These are phyloP conservation scores for Octodon degus DNA, from an alignment of 2,113 vertebrate species.

Conservation along the genomic window DNA sequence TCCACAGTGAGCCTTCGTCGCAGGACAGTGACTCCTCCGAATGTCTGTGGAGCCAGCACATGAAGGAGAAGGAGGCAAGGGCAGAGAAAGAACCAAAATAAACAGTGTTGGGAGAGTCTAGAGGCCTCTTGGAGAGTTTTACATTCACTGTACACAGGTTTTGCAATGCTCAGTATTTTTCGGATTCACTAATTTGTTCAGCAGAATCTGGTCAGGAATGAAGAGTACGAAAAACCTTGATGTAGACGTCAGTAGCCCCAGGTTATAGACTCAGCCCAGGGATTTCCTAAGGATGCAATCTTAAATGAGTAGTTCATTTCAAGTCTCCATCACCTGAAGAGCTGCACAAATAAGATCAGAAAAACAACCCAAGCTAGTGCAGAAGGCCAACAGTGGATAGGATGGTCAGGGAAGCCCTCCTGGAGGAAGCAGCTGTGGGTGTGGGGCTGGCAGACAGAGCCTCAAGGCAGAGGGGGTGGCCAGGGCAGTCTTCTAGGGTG, in stretches of 20 bases:
- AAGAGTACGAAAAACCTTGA: not conserved
- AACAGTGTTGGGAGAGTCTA: not conserved
- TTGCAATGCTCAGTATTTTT: not conserved
- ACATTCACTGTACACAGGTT: not conserved
- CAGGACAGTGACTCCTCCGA: not conserved
- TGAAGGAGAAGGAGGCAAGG: not conserved
- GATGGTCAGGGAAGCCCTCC: not conserved
- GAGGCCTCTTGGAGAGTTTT: not conserved
- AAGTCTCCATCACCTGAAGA: not conserved
- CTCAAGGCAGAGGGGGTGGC: not conserved
- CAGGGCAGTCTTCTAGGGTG: not conserved
- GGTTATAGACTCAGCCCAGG: not conserved
- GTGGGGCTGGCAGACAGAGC: rapidly evolving
- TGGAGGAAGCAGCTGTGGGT: not conserved
- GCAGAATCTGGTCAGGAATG: not conserved
- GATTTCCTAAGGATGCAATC: not conserved
- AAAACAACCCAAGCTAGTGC: not conserved
- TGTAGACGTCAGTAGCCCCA: not conserved
- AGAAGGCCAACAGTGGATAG: not conserved
- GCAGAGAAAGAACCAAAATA: not conserved
- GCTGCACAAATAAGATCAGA: not conserved
- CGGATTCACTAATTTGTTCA: not conserved
- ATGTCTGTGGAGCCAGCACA: not conserved
- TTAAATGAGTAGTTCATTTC: not conserved
- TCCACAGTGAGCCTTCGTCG: not conserved